Evolutionary conservation across 1,140 invertebrate species (phyloP).

Genomic region (Tyrophagus putrescentiae): DNA sequence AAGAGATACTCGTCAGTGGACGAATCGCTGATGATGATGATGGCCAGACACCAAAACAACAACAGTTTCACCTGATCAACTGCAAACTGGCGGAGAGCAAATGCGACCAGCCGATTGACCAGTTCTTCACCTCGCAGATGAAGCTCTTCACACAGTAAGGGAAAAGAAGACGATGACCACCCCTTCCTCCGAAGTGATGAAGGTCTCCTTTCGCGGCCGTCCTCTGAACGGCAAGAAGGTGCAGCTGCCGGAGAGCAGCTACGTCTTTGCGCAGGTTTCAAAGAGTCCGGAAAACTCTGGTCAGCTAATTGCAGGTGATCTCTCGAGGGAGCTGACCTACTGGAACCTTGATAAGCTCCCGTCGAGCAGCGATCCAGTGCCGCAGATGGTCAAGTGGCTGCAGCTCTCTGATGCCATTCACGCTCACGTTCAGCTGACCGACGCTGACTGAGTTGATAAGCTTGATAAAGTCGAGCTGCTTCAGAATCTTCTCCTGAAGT

Average conservation of each 20-base stretch:
- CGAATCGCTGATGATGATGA: neutral
- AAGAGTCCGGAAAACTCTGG: neutral
- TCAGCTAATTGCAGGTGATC: neutral
- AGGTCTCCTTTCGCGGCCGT: slow-evolving; percentile 15
- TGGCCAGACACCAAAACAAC: no score
- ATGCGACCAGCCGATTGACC: neutral
- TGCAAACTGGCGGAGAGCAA: neutral
- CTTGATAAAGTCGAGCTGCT: no score
- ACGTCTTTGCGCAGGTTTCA: neutral
- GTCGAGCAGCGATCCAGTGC: slow-evolving; percentile 10
- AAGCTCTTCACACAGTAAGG: no score
- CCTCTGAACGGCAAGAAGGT: slow-evolving; percentile 2
- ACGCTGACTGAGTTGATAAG: no score
- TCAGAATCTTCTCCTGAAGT: no score
- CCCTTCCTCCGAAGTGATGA: no score
- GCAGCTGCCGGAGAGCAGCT: neutral
- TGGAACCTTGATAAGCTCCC: slow-evolving; percentile 19
- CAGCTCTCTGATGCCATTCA: slow-evolving; percentile 12
- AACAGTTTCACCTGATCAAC: neutral
- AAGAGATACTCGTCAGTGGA: no score
- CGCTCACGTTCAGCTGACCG: slow-evolving; percentile 7
- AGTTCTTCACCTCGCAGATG: neutral
- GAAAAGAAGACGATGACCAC: no score
- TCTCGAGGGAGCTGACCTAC: neutral
- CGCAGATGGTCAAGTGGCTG: slow-evolving; percentile 10